These are phyloP conservation scores for Rallus crepitans DNA, from an alignment of 2,797 vertebrate species.

Conservation along the genomic window DNA sequence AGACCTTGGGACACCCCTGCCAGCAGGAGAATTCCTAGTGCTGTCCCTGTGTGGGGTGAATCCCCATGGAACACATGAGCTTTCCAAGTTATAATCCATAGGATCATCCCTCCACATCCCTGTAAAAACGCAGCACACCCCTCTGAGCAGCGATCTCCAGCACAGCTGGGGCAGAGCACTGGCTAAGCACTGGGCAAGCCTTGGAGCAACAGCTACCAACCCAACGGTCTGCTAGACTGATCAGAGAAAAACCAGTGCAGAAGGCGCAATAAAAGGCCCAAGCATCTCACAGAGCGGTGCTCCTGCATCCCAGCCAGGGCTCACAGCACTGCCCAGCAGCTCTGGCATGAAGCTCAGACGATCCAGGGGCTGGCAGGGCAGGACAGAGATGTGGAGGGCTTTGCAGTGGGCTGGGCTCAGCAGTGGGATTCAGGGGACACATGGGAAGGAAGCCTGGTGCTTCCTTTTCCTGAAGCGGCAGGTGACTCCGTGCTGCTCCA, in stretches of 20 bases:
- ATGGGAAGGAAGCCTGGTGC: rapidly evolving
- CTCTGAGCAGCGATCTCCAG: rapidly evolving
- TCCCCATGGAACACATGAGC: rapidly evolving
- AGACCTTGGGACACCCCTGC: neutral
- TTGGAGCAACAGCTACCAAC: neutral
- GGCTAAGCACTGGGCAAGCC: rapidly evolving
- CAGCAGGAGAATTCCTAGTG: neutral
- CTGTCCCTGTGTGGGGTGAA: neutral
- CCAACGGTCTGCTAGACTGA: neutral
- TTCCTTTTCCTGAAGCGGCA: neutral
- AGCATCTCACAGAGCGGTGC: neutral
- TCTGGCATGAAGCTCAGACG: rapidly evolving
- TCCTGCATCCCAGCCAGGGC: rapidly evolving
- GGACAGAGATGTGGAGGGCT: neutral
- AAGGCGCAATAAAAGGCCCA: neutral
- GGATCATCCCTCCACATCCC: too few species aligned
- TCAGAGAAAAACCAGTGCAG: rapidly evolving
- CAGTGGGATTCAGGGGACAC: neutral
- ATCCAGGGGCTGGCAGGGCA: rapidly evolving
- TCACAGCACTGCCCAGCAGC: rapidly evolving
- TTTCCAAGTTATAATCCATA: neutral
- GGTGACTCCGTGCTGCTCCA: neutral
- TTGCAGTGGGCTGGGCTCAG: neutral
- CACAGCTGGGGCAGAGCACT: rapidly evolving
- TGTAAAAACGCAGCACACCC: rapidly evolving